A percentile compares a stretch with the other conserved stretches of the same genome.
These are phyloP conservation scores for Chymomyza caudatula DNA, from an alignment of 2,888 invertebrate species.

Conservation along the genomic window DNA sequence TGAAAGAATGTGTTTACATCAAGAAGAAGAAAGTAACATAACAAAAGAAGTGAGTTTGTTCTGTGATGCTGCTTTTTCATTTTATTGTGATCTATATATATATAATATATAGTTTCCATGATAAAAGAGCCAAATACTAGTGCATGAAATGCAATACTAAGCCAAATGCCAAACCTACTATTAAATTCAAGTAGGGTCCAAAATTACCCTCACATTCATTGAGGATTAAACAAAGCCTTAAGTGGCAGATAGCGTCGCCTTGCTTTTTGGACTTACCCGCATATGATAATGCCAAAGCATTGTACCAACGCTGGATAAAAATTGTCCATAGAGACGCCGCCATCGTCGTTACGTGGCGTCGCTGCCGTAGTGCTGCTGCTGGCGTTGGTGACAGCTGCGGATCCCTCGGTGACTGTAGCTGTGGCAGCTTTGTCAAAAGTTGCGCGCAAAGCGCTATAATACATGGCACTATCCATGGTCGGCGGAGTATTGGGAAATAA, in stretches of 20 bases:
- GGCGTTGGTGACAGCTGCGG: too few relatives aligned
- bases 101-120: too few relatives aligned
- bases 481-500: constrained; percentile 13
- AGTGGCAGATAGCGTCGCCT: neutral
- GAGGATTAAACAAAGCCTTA: neutral
- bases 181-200: too few relatives aligned
- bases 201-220: too few relatives aligned
- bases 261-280: constrained; percentile 83
- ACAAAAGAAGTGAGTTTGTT: too few relatives aligned
- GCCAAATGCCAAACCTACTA: neutral
- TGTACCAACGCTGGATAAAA: constrained; percentile 94
- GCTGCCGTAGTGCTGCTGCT: constrained; percentile 11
- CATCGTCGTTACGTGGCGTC: constrained; percentile 56
- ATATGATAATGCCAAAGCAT: constrained; percentile 93
- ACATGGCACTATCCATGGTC: constrained; percentile 71
- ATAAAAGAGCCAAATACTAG: too few relatives aligned
- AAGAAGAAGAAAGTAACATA: too few relatives aligned
- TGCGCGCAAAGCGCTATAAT: constrained; percentile 51
- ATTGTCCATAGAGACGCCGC: constrained; percentile 82
- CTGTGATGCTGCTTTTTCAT: too few relatives aligned
- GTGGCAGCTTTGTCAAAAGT: constrained; percentile 23
- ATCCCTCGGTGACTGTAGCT: constrained; percentile 22
- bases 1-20: too few relatives aligned
- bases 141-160: too few relatives aligned
- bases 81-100: too few relatives aligned